Percentiles rank a stretch among this genome's conserved stretches.
Conservation (phyloP, 53 echinoderm and acorn worm species). For the Astropecten irregularis region DNA sequence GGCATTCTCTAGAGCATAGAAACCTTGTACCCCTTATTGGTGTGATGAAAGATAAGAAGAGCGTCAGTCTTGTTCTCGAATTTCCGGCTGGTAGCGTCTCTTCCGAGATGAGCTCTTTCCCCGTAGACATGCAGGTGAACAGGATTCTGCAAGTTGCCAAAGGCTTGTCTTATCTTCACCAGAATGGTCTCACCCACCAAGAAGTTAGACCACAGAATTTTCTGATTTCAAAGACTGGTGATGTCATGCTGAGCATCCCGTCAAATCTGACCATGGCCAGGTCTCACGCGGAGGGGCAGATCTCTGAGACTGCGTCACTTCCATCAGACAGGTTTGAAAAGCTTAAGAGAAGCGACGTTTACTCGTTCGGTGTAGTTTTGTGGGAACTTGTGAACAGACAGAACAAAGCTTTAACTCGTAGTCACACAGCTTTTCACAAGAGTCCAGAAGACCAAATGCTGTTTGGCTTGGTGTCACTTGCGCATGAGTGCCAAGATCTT, state of each 20-base stretch:
- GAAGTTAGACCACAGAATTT: background rate
- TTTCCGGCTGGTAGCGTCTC: background rate
- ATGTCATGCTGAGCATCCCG: background rate
- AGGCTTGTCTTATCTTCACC: background rate
- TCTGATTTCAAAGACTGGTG: background rate
- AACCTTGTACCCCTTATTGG: background rate
- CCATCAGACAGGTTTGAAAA: background rate
- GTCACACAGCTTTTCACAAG: no score
- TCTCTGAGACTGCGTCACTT: no score
- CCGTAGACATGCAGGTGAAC: background rate
- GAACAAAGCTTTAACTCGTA: no score
- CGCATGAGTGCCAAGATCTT: background rate
- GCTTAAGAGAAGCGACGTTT: background rate
- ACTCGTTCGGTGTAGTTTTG: background rate
- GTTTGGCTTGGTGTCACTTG: background rate
- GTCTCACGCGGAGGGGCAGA: no score
- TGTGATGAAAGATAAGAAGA: background rate
- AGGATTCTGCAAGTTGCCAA: background rate
- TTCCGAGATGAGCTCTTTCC: background rate
- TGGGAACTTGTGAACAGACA: background rate
- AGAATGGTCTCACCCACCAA: background rate
- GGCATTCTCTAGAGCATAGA: background rate
- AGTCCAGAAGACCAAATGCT: no score
- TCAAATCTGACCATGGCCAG: background rate
- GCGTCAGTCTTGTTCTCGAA: background rate